Evolutionary conservation across 2,888 invertebrate genomes (phyloP), one percentile per base, ranked within the genome.

Genomic region (Cataglyphis rosenhaueri): DNA sequence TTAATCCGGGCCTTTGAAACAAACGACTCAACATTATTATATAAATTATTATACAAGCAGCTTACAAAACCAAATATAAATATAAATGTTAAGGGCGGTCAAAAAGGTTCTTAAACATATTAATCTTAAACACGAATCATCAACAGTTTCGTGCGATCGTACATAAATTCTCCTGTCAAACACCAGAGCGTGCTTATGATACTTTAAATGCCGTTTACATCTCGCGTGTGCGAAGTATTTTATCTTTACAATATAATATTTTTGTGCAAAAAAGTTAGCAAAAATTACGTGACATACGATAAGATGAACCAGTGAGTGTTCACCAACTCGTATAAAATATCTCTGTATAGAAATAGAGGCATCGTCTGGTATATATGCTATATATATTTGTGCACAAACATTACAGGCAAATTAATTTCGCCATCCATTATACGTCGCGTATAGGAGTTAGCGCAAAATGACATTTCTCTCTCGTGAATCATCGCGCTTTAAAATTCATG

Each of bases 131-230:
- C 2, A 29, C 29, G 29, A 29, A 85, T 86, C 87, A 70, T 2
- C 70, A 41, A 85, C 88, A 87, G 86, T 89, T 88, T 76, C 73
- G 84, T 48, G 75, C 61, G n/a, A 82, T 61, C 75, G 81, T 86
- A 85, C 85, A 87, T 86, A 89, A 90, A 89, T 90, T 85, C 74
- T 64, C 59, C 70, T 78, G 83, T 86, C 78, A 82, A 85, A 81
- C 57, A 15, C 61, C 62, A 25, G 41, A 55, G 25, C 59, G 78
- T 71, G 59, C 61, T 70, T 79, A 70, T 71, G 78, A 79, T 41
- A 59, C 59, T 59, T 71, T 71, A 61, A 71, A 70, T 48, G 25
- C 44, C 41, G 29, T 29, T 57, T 41, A 55, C 35, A 44, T 3
- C 35, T 52, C 25, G 29, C 71, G 35, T 59, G 78, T 15, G 35